Evolutionary conservation across 2,888 invertebrate species (phyloP), one percentile per base, ranked within the genome.

Genomic region (Gonocerus acuteangulatus): DNA sequence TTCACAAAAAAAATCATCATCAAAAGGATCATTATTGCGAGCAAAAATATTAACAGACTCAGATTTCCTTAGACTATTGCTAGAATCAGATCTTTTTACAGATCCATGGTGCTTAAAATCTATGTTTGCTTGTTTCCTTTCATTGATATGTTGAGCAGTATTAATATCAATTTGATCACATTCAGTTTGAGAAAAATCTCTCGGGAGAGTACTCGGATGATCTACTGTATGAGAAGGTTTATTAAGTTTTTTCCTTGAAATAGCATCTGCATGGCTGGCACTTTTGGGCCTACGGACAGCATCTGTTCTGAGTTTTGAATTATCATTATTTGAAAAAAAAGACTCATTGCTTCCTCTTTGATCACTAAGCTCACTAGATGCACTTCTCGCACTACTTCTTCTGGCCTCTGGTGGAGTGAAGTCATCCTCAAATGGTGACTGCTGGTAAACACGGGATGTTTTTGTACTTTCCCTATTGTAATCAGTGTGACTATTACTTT

Each of bases 31-130:
- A 48, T 82, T 82, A 71, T 89, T 89, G 54, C 88, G 80, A 2
- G 86, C 85, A 75, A 93, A 93, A 69, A 93, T 93, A 74, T 92
- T 91, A 7, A 91, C 86, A 2, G 91, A 91, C 72, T 91, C 91
- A 0, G 91, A 91, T 74, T 92, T 92, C 71, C 87, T 66, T 48
- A 70, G 60, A 61, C 69, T 69, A 18, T 67, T 67, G 36, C 66
- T 48, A 16, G 70, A 69, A 60, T 70, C 69, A 6, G 67, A 66
- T 15, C 67, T 49, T 51, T 65, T 63, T 18, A 67, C 47, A 64
- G 59, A 61, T 11, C 62, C 39, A 22, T 44, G 39, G 16, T 32
- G 15, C 32, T 42, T 56, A 15, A 42, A 56, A 6, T 56, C 54
- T 32, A 32, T 51, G 16, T 21, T 48, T 22, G 21, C 36, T 48